phyloP scores from a whole-genome alignment of 2,113 vertebrate genomes.

The Oryzias curvinotus region DNA sequence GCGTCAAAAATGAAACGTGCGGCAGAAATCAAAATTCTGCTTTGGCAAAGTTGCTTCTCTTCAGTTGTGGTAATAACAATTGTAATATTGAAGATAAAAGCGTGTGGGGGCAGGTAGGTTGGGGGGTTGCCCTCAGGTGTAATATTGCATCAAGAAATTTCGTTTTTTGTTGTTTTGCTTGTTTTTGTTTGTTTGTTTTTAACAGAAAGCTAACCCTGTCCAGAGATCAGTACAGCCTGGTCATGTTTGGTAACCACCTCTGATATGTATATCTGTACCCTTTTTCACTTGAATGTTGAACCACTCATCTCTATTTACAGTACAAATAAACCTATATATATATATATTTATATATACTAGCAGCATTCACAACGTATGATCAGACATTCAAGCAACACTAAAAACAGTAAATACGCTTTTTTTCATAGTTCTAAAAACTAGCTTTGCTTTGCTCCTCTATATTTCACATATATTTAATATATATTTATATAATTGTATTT shows the following conservation, averaged over 20 bases:
- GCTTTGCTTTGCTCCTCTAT: conserved; percentile 64
- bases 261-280: conserved; percentile 76
- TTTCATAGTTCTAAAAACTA: conserved; percentile 75
- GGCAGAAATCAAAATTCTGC: conserved; percentile 18
- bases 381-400: conserved; percentile 76
- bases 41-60: conserved; percentile 23
- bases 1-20: conserved; percentile 4
- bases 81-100: conserved; percentile 21
- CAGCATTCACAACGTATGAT: conserved; percentile 79
- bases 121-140: conserved; percentile 33
- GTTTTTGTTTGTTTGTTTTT: conserved; percentile 26
- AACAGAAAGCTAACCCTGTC: conserved; percentile 61
- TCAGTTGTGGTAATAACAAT: conserved; percentile 31
- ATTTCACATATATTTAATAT: conserved; percentile 57
- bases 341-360: conserved; percentile 61
- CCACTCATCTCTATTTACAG: conserved; percentile 72
- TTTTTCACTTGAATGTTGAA: conserved; percentile 63
- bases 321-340: conserved; percentile 72
- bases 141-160: conserved; percentile 68
- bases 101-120: conserved; percentile 30
- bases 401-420: conserved; percentile 72
- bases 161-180: conserved; percentile 7
- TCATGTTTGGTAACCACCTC: conserved; percentile 44
- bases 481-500: conserved; percentile 64
- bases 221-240: conserved; percentile 53